Percentiles rank a stretch among this genome's conserved stretches.
Conservation (phyloP, 1,140 invertebrate genomes). For the Radopholus similis region DNA sequence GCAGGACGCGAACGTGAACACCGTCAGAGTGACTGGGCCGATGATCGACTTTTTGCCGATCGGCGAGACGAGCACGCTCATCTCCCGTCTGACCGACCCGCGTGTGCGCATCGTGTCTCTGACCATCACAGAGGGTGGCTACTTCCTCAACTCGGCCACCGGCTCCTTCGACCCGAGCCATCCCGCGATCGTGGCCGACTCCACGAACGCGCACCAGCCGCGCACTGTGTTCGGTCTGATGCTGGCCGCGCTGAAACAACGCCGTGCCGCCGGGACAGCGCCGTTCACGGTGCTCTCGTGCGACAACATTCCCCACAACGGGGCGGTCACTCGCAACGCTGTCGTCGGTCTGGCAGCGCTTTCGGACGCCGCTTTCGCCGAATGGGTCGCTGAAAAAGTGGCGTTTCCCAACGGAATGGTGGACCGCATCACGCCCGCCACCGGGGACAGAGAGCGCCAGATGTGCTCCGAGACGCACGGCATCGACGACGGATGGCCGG, state of each 20-base stretch:
- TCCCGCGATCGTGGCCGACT: neutral
- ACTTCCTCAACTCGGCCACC: neutral
- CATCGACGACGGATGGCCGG: neutral
- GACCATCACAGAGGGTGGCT: neutral
- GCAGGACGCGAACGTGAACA: too few species aligned
- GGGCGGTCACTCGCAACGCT: neutral
- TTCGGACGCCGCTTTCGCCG: neutral
- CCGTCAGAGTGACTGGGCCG: neutral
- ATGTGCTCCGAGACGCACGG: neutral
- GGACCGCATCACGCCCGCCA: neutral
- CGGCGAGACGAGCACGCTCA: neutral
- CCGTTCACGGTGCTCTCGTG: neutral
- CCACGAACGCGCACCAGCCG: neutral
- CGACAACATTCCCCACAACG: neutral
- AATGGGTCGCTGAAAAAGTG: neutral
- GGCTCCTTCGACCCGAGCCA: neutral
- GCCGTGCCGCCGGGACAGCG: neutral
- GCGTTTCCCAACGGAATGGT: conserved; percentile 1
- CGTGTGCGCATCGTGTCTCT: neutral
- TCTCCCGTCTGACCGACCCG: neutral
- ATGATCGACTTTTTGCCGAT: neutral
- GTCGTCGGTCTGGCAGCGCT: neutral
- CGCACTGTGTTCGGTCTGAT: neutral
- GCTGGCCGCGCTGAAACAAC: neutral
- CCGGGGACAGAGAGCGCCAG: neutral